Percentiles rank a stretch among this genome's conserved stretches.
phyloP scores from a whole-genome alignment of 2,113 vertebrate species.

The Manacus vitellinus region DNA sequence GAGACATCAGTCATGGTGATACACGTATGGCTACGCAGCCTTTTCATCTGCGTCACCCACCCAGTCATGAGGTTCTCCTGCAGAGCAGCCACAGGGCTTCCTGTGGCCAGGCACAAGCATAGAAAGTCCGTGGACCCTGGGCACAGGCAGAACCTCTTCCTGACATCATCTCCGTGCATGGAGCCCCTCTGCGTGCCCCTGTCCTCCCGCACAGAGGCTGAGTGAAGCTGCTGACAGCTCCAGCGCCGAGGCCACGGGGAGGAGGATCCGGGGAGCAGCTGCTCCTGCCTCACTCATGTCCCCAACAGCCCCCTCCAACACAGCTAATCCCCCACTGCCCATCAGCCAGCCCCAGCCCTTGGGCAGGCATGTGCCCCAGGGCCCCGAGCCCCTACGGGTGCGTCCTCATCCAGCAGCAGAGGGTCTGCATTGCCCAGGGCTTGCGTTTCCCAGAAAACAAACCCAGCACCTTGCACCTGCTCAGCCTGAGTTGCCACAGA shows the following conservation, averaged over 20 bases:
- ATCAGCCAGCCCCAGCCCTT: no score
- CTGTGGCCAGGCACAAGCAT: background rate
- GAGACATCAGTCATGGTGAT: background rate
- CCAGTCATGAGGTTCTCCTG: fast-evolving
- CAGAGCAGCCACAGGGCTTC: fast-evolving
- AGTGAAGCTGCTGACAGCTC: background rate
- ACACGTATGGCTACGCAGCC: fast-evolving
- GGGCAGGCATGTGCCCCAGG: fast-evolving
- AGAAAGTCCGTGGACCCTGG: fast-evolving
- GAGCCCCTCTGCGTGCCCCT: background rate
- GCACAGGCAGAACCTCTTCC: background rate
- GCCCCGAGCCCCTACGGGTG: fast-evolving
- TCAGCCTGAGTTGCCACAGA: background rate
- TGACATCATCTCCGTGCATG: fast-evolving
- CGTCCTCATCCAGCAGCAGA: background rate
- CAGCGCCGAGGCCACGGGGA: fast-evolving
- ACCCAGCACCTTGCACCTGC: background rate
- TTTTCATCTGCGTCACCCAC: background rate
- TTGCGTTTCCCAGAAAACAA: background rate
- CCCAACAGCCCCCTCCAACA: background rate
- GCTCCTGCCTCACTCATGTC: fast-evolving
- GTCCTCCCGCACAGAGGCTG: background rate
- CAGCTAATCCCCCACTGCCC: background rate
- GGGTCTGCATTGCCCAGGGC: fast-evolving
- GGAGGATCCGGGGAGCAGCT: background rate